These are phyloP conservation scores for Crotalus horridus DNA, from an alignment of 2,113 vertebrate genomes.

Conservation along the genomic window DNA sequence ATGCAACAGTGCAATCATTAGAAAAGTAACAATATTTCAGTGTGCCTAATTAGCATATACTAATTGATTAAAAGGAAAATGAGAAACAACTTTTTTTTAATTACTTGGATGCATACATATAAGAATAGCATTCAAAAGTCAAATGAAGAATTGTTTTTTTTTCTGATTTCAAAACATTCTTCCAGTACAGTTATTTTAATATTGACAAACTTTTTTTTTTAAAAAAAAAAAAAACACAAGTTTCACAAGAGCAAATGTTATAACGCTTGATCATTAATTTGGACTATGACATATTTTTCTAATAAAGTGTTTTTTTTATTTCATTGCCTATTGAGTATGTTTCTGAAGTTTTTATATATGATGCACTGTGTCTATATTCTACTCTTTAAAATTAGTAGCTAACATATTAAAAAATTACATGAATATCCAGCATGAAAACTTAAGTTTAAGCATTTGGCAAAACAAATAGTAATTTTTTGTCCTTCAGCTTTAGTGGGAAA, in stretches of 20 bases:
- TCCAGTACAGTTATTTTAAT: neutral
- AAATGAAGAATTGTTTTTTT: neutral
- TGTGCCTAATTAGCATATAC: neutral
- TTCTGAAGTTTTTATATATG: neutral
- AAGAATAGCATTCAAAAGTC: neutral
- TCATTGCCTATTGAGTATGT: neutral
- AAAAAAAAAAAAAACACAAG: neutral
- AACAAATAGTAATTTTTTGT: constrained; percentile 4
- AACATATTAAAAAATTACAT: constrained; percentile 36
- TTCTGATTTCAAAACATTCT: neutral
- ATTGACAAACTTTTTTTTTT: constrained; percentile 1
- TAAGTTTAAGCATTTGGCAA: constrained; percentile 42
- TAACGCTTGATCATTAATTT: neutral
- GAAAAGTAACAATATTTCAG: neutral
- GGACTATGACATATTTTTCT: too few species aligned
- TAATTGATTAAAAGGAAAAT: neutral
- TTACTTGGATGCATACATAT: neutral
- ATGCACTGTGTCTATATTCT: constrained; percentile 12
- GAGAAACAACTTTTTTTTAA: neutral
- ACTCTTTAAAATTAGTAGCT: constrained; percentile 33
- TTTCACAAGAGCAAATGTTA: neutral
- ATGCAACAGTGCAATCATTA: neutral
- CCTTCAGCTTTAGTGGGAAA: neutral
- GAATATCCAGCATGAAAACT: constrained; percentile 34
- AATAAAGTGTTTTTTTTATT: neutral